Conservation (phyloP, 2,113 vertebrate species). For the Ceyx melanurus region DNA sequence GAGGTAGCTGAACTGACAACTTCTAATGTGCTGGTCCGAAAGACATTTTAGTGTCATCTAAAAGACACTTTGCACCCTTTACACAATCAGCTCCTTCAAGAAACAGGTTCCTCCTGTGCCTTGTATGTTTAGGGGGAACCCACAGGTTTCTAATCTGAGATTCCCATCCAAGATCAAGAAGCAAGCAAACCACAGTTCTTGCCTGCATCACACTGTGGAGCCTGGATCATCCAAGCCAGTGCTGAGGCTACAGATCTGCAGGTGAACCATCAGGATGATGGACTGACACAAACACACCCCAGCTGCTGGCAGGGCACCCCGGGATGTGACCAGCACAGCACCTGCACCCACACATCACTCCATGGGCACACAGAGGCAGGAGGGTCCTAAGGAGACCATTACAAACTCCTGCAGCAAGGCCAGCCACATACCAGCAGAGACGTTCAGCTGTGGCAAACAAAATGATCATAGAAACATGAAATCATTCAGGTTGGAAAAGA, state of each 20-base stretch:
- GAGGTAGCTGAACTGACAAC: neutral
- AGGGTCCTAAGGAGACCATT: neutral
- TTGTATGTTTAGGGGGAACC: neutral
- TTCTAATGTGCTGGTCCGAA: neutral
- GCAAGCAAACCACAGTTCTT: rapidly evolving
- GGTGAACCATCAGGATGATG: too few relatives aligned
- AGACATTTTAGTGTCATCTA: neutral
- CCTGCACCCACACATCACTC: rapidly evolving
- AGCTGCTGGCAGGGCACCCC: neutral
- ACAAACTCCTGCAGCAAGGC: neutral
- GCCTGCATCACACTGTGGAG: neutral
- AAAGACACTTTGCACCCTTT: neutral
- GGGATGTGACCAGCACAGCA: rapidly evolving
- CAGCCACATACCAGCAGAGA: rapidly evolving
- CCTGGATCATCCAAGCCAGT: neutral
- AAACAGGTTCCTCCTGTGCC: neutral
- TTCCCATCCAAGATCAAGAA: neutral
- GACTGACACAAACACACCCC: rapidly evolving
- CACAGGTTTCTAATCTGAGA: neutral
- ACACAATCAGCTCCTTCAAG: neutral
- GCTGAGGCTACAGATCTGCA: neutral
- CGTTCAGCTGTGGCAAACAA: neutral
- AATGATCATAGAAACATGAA: too few relatives aligned
- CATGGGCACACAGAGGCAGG: neutral
- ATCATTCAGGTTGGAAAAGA: too few relatives aligned